These are phyloP conservation scores for Morpho deidamia DNA, from an alignment of 2,888 invertebrate genomes.

Conservation along the genomic window DNA sequence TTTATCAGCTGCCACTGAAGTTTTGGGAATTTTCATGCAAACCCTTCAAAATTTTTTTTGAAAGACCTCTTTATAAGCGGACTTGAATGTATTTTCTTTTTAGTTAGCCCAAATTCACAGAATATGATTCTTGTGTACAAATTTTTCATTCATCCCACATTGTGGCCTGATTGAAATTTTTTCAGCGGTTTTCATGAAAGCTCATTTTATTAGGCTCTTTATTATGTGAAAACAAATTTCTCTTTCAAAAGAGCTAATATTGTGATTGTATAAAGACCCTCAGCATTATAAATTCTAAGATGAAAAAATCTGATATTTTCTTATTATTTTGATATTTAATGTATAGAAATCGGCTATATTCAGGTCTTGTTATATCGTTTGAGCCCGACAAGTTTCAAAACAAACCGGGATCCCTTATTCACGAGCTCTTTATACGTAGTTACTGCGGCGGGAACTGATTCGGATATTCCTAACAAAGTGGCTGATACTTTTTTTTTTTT, in stretches of 20 bases:
- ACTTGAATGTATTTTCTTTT: conserved; percentile 14
- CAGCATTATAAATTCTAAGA: no score
- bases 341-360: no score
- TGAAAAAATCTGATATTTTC: no score
- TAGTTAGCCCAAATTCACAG: conserved; percentile 14
- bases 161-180: conserved; percentile 10
- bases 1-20: conserved; percentile 12
- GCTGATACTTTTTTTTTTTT: no score
- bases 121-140: conserved; percentile 12
- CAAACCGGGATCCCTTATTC: no score
- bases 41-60: conserved; percentile 17
- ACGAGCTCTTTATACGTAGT: no score
- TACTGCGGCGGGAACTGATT: no score
- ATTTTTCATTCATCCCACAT: conserved; percentile 3
- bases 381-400: no score
- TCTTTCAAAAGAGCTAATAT: background rate
- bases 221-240: background rate
- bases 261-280: background rate
- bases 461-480: no score
- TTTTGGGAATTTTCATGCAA: conserved; percentile 16
- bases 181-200: background rate
- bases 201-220: background rate
- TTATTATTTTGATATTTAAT: no score
- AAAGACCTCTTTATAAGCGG: conserved; percentile 17
- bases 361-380: no score